Base-by-base conservation (phyloP, 2,113 vertebrate genomes). In the Lasiurus cinereus region DNA sequence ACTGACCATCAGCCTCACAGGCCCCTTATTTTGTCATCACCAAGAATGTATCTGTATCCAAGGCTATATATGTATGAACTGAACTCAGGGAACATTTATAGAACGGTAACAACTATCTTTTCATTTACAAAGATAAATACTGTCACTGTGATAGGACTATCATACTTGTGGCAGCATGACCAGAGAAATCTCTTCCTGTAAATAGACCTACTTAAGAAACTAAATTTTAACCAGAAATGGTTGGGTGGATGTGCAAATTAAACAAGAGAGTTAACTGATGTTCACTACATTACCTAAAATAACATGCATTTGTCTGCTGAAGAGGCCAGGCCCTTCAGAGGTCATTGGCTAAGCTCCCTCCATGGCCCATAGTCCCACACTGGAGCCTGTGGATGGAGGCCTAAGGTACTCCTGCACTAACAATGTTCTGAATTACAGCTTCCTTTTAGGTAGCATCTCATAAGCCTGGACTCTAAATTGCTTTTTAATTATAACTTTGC, bases 171-270 rank as follows among this genome's bases (percentile, higher is more conserved):
- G 16, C 3, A 69, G n/a, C 10, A 79, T 0, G 70, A 87, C 31
- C 56, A 83, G 27, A 86, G 14, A 74, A 86, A 64, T 22, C 7
- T 83, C 56, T 86, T 24, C 13, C 79, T 67, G 12, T 2, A 43
- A 79, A 50, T 5, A 83, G 33, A 85, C 4, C 6, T 31, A 50
- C 5, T 15, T 70, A 85, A 74, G 19, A 87, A 80, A 62, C 13
- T 52, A 88, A 72, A 80, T 80, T 94, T 67, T 93, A 87, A 82
- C 31, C 12, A 69, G 33, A 67, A 88, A 39, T 43, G 92, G 21
- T 70, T 59, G 6, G 11, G 5, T 56, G 14, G 64, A 14, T 33
- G 70, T 67, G 24, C 8, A 86, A 74, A 83, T 46, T 82, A 93
- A 91, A 93, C 6, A 85, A 93, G 13, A 85, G 43, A 70, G 2